Evolutionary conservation across 2,797 vertebrate species (phyloP).

Genomic region (Coracias cyanogaster): DNA sequence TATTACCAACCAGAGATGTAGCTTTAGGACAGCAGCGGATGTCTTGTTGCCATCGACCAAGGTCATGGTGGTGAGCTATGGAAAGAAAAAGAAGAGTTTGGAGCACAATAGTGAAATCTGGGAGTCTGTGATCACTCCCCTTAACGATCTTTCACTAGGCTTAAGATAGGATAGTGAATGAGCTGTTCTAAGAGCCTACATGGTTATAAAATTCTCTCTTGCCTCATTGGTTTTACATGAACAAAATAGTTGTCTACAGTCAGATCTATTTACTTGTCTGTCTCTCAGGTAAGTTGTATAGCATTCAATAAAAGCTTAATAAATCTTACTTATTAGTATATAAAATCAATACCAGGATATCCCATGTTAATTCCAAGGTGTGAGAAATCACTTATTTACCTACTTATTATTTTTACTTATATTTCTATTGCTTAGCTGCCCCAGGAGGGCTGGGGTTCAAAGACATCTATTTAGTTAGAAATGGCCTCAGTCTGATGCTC

Average conservation of each 20-base stretch:
- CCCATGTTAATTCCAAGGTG: not conserved
- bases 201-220: not conserved
- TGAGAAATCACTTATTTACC: not conserved
- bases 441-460: not conserved
- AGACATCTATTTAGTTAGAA: not conserved
- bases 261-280: not conserved
- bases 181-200: not conserved
- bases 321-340: not conserved
- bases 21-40: not conserved
- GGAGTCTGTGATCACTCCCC: not conserved
- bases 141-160: not conserved
- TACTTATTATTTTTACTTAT: not conserved
- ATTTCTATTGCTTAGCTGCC: not conserved
- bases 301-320: not conserved
- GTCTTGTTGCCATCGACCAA: not conserved
- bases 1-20: not conserved
- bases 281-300: not conserved
- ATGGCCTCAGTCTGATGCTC: not conserved
- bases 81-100: not conserved
- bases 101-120: not conserved
- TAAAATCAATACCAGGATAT: not conserved
- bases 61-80: not conserved
- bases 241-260: not conserved
- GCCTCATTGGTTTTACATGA: not conserved
- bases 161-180: not conserved